phyloP scores from a whole-genome alignment of 2,797 vertebrate species.

The Cirrhinus mrigala region DNA sequence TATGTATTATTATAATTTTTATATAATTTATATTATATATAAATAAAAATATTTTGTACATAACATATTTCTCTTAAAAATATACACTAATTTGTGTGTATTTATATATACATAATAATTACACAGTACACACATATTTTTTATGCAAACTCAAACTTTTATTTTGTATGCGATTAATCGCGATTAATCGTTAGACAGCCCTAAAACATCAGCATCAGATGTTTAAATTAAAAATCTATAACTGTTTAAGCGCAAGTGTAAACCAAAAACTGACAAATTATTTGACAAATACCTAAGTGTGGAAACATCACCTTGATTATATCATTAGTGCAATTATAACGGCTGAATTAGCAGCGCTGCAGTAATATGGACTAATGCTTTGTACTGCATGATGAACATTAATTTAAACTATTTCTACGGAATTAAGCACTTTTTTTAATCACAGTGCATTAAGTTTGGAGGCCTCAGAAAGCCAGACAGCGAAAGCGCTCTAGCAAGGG shows the following conservation, averaged over 20 bases:
- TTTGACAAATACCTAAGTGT: neutral
- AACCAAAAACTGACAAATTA: neutral
- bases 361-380: neutral
- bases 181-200: too few species aligned
- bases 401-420: constrained; percentile 2
- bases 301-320: neutral
- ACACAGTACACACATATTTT: too few species aligned
- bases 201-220: neutral
- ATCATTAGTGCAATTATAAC: neutral
- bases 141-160: too few species aligned
- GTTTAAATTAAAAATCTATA: neutral
- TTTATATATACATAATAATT: too few species aligned
- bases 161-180: too few species aligned
- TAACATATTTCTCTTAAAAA: too few species aligned
- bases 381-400: neutral
- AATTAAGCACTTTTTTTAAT: constrained; percentile 9
- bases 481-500: neutral
- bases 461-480: constrained; percentile 8
- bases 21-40: too few species aligned
- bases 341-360: neutral
- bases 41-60: too few species aligned
- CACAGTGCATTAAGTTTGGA: neutral
- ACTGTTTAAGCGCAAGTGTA: too few species aligned
- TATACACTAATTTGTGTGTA: too few species aligned
- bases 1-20: too few species aligned